A percentile compares a stretch with the other conserved stretches of the same genome.
These are phyloP conservation scores for Epizoanthus illoricatus DNA, from an alignment of 92 coral and sea anemone genomes.

Conservation along the genomic window DNA sequence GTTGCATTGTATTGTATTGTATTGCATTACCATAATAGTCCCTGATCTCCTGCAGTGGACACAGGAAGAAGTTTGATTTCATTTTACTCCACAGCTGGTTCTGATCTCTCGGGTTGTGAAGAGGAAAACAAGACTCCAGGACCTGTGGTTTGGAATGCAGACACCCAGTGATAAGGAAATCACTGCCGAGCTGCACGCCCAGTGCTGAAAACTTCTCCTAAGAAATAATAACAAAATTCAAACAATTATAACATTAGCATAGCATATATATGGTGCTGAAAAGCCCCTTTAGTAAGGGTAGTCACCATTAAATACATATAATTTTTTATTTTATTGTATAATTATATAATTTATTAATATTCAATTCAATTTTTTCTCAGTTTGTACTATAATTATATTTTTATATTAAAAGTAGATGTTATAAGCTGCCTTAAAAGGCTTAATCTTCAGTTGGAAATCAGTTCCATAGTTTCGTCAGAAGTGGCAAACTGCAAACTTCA, in stretches of 20 bases:
- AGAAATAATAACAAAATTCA: background rate
- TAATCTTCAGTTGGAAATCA: too few relatives aligned
- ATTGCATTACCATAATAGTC: constrained; percentile 84
- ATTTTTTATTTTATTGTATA: too few relatives aligned
- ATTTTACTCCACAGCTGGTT: constrained; percentile 82
- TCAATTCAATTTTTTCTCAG: too few relatives aligned
- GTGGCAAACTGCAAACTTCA: background rate
- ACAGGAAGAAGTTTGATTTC: constrained; percentile 77
- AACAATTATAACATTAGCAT: background rate
- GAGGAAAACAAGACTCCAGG: constrained; percentile 84
- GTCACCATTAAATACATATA: too few relatives aligned
- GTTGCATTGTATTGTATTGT: background rate
- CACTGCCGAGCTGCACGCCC: constrained; percentile 73
- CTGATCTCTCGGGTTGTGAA: constrained; percentile 74
- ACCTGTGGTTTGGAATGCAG: constrained; percentile 90
- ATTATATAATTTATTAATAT: too few relatives aligned
- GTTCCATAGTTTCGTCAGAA: background rate
- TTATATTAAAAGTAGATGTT: background rate
- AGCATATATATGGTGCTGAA: too few relatives aligned
- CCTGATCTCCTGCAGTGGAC: constrained; percentile 92
- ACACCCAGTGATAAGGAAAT: constrained; percentile 70
- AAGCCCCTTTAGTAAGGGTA: too few relatives aligned
- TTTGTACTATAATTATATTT: constrained; percentile 11
- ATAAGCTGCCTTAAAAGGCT: too few relatives aligned
- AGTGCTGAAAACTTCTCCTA: constrained; percentile 64